Conservation (phyloP, 2,113 vertebrate species). For the Lepidothrix coronata region DNA sequence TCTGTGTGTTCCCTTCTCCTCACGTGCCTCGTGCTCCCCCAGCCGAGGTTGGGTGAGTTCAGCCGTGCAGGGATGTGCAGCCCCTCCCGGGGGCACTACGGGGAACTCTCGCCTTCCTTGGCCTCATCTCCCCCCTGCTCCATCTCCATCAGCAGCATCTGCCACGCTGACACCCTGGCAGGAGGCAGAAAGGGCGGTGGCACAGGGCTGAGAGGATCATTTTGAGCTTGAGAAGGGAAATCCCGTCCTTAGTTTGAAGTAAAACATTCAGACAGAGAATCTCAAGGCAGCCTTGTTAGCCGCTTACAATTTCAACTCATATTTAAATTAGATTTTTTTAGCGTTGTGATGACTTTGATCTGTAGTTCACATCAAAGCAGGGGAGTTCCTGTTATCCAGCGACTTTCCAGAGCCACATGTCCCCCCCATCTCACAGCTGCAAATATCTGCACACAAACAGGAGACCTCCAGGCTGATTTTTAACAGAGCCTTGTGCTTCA, state of each 20-base stretch:
- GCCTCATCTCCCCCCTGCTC: not conserved
- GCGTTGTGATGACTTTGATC: not conserved
- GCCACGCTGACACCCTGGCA: accelerated
- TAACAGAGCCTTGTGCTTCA: not conserved
- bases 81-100: accelerated
- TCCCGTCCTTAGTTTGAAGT: not conserved
- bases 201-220: not conserved
- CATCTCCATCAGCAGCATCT: not conserved
- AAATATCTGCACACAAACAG: not conserved
- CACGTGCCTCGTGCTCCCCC: accelerated
- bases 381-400: accelerated
- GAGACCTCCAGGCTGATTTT: not conserved
- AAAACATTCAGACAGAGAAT: not conserved
- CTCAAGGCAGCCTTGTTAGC: not conserved
- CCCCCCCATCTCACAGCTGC: accelerated
- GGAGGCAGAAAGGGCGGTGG: not conserved
- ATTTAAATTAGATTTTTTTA: not conserved
- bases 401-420: accelerated
- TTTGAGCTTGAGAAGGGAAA: not conserved
- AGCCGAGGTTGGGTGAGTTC: accelerated
- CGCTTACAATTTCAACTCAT: not conserved
- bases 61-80: accelerated
- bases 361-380: not conserved
- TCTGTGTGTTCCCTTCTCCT: accelerated
- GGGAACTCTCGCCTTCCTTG: not conserved